These are phyloP conservation scores for Canis aureus DNA, from an alignment of 2,113 vertebrate genomes.

Conservation along the genomic window DNA sequence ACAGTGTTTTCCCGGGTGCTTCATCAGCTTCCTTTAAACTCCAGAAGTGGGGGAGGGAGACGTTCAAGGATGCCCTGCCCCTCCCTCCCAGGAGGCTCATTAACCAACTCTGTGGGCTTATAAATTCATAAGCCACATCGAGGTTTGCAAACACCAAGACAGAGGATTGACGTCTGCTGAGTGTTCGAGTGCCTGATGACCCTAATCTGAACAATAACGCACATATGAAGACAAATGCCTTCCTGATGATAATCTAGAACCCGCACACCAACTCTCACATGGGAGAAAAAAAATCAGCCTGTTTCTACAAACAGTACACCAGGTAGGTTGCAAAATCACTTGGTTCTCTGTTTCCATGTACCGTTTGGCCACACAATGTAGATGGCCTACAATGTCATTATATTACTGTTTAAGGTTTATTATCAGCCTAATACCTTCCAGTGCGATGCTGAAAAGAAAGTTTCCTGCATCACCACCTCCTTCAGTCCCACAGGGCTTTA, in stretches of 20 bases:
- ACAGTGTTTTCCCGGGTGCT: slow-evolving; percentile 13
- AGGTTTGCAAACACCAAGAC: slow-evolving; percentile 57
- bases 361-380: not conserved
- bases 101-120: slow-evolving; percentile 1
- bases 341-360: not conserved
- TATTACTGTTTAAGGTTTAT: slow-evolving; percentile 60
- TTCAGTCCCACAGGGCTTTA: not conserved
- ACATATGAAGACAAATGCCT: slow-evolving; percentile 17
- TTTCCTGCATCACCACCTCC: not conserved
- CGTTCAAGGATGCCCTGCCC: not conserved
- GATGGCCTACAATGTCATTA: slow-evolving; percentile 18
- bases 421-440: slow-evolving; percentile 30
- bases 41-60: not conserved
- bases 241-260: slow-evolving; percentile 51
- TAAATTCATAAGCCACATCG: slow-evolving; percentile 46
- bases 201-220: slow-evolving; percentile 15
- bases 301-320: slow-evolving; percentile 23
- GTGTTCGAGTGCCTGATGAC: slow-evolving; percentile 32
- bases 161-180: slow-evolving; percentile 46
- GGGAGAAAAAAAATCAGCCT: not conserved
- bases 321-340: slow-evolving; percentile 26
- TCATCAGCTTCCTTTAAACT: slow-evolving; percentile 44
- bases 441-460: slow-evolving; percentile 20
- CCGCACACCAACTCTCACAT: not conserved
- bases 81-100: not conserved